A percentile compares a stretch with the other conserved stretches of the same genome.
Conservation (phyloP, 2,888 invertebrate genomes). For the Dryococelus australis region DNA sequence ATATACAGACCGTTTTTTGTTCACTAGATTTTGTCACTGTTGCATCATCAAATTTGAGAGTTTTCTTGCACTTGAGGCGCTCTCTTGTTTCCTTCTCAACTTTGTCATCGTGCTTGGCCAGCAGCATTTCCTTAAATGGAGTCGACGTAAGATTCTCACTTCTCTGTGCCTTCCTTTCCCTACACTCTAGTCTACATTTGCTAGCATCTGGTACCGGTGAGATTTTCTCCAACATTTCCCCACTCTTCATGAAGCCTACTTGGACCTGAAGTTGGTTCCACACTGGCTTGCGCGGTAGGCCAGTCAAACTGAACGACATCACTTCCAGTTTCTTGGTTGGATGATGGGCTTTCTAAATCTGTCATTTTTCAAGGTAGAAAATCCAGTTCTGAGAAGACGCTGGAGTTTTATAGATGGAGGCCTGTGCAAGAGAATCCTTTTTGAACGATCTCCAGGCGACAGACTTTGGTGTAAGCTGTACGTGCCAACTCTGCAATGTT, state of each 20-base stretch:
- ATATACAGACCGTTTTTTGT: constrained; percentile 12
- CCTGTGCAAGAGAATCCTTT: too few species aligned
- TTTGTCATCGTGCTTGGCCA: constrained; percentile 19
- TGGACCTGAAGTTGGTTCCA: not conserved
- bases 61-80: not conserved
- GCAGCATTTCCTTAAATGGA: not conserved
- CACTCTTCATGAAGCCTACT: not conserved
- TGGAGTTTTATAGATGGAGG: constrained; percentile 24
- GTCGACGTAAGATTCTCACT: too few species aligned
- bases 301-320: not conserved
- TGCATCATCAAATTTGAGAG: not conserved
- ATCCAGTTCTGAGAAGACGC: constrained; percentile 24
- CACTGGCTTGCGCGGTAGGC: not conserved
- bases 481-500: constrained; percentile 44
- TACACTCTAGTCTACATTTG: not conserved
- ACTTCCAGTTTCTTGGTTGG: not conserved
- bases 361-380: constrained; percentile 30
- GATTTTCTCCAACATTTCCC: not conserved
- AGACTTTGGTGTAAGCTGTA: constrained; percentile 39
- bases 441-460: not conserved
- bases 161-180: constrained; percentile 13
- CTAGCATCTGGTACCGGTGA: not conserved
- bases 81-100: not conserved
- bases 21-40: constrained; percentile 1
- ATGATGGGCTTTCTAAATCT: not conserved